Conservation (phyloP, 2,888 invertebrate genomes). For the Andrena camellia region DNA sequence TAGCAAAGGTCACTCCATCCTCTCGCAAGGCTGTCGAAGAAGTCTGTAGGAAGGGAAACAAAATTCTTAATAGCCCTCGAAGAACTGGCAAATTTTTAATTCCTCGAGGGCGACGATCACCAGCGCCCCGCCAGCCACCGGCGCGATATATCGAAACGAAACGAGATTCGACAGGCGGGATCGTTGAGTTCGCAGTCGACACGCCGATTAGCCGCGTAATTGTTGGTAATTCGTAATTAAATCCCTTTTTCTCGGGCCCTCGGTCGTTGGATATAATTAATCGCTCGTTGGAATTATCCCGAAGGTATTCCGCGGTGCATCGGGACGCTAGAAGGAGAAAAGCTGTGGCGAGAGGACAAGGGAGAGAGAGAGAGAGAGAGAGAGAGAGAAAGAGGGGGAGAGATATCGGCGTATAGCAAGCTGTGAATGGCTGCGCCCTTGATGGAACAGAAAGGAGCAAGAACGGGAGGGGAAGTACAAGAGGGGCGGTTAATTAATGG, state of each 20-base stretch:
- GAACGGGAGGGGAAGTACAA: conserved; percentile 69
- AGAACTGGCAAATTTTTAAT: background rate
- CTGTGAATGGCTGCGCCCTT: conserved; percentile 79
- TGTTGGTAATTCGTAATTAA: conserved; percentile 64
- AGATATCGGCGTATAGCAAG: conserved; percentile 65
- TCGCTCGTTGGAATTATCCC: conserved; percentile 57
- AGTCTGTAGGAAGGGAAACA: background rate
- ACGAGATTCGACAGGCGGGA: background rate
- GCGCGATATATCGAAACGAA: background rate
- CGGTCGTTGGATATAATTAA: conserved; percentile 65
- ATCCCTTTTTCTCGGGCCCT: conserved; percentile 33
- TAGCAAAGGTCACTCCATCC: background rate
- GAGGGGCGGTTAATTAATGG: conserved; percentile 80
- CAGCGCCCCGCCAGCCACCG: no score
- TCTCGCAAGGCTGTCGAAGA: background rate
- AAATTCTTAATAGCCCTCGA: background rate
- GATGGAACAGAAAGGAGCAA: conserved; percentile 73
- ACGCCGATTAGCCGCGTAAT: conserved; percentile 55
- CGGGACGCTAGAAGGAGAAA: conserved; percentile 21
- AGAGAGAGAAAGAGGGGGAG: conserved; percentile 60
- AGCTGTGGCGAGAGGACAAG: conserved; percentile 19
- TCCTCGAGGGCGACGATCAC: background rate
- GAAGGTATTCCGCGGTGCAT: conserved; percentile 34
- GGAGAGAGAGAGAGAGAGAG: conserved; percentile 26
- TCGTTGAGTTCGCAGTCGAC: conserved; percentile 48